Conservation (phyloP, 2,113 vertebrate genomes). For the Gavia stellata region DNA sequence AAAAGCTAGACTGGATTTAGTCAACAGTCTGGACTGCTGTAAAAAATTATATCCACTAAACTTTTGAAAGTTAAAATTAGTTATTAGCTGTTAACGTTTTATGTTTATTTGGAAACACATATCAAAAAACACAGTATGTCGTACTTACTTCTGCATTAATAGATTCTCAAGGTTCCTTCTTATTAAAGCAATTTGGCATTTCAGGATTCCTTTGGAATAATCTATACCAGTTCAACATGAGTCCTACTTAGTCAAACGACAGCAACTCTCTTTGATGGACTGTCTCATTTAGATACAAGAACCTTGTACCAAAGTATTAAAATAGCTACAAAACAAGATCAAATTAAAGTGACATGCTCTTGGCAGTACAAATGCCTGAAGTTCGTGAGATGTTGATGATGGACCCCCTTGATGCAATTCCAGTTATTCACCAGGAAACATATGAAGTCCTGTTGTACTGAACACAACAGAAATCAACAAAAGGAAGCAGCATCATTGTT, state of each 20-base stretch:
- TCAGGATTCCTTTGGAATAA: neutral
- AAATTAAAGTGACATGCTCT: neutral
- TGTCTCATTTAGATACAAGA: neutral
- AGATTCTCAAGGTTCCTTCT: neutral
- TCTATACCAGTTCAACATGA: neutral
- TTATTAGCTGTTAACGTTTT: neutral
- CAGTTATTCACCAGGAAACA: neutral
- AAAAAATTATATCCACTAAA: neutral
- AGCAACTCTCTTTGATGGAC: neutral
- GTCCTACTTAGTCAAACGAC: neutral
- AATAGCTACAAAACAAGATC: neutral
- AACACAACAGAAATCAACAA: neutral
- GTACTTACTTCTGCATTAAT: neutral
- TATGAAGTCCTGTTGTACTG: neutral
- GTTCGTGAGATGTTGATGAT: neutral
- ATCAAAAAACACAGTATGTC: neutral
- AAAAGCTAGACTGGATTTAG: neutral
- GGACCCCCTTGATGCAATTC: neutral
- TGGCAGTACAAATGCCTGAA: neutral
- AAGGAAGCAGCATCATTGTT: neutral
- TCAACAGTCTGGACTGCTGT: neutral
- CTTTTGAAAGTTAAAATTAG: neutral
- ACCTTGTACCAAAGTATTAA: neutral
- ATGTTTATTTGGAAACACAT: neutral
- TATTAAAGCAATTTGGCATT: neutral